Percentiles rank a stretch among this genome's conserved stretches.
Conservation (phyloP, 2,888 invertebrate species). For the Cephalotes varians region DNA sequence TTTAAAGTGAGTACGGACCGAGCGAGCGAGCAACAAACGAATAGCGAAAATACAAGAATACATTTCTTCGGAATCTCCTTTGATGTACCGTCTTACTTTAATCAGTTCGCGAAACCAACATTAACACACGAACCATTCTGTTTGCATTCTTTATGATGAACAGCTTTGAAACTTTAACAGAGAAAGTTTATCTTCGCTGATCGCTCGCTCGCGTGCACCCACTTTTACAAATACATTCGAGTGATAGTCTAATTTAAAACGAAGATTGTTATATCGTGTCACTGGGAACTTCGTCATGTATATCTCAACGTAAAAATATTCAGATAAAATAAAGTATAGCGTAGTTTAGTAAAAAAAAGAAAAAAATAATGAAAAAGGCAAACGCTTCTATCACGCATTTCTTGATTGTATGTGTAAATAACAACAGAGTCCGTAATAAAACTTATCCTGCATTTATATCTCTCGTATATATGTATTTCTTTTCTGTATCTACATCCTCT, state of each 20-base stretch:
- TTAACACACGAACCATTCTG: neutral
- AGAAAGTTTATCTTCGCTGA: neutral
- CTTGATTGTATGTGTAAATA: conserved; percentile 44
- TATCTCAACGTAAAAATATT: conserved; percentile 52
- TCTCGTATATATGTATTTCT: conserved; percentile 53
- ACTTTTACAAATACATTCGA: conserved; percentile 21
- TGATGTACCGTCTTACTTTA: neutral
- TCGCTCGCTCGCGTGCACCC: conserved; percentile 11
- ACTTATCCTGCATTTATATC: conserved; percentile 37
- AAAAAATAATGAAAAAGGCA: neutral
- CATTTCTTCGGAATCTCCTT: neutral
- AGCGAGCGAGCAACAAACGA: neutral
- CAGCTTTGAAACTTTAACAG: neutral
- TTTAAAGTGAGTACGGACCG: neutral
- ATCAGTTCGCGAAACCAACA: neutral
- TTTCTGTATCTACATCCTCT: conserved; percentile 56
- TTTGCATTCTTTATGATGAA: conserved; percentile 5
- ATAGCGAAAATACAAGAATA: neutral
- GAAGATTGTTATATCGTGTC: conserved; percentile 25
- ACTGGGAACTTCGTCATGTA: conserved; percentile 52
- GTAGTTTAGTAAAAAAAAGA: neutral
- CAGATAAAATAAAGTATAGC: conserved; percentile 2
- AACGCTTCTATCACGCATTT: conserved; percentile 24
- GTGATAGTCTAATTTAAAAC: conserved; percentile 10
- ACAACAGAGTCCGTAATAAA: conserved; percentile 50